Evolutionary conservation across 2,888 invertebrate genomes (phyloP).

Genomic region (Cephus nigrinus): DNA sequence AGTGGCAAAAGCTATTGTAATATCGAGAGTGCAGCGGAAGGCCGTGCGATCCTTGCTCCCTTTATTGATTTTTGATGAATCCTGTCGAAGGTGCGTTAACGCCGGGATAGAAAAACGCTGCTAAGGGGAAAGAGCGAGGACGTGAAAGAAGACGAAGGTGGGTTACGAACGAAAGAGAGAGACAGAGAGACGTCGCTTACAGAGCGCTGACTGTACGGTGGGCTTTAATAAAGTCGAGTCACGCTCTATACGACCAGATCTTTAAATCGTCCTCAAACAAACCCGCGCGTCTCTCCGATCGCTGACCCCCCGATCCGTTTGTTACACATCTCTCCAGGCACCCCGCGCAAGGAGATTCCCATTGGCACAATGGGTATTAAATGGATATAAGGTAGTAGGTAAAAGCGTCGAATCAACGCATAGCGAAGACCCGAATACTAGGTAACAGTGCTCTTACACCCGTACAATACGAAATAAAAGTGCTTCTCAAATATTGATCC

Average conservation of each 20-base stretch:
- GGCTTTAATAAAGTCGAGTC: slow-evolving; percentile 57
- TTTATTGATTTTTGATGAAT: slow-evolving; percentile 29
- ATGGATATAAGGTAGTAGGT: slow-evolving; percentile 45
- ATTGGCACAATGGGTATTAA: slow-evolving; percentile 26
- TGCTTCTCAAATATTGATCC: slow-evolving; percentile 51
- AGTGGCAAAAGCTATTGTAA: not conserved
- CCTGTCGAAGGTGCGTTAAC: slow-evolving; percentile 28
- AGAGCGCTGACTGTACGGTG: slow-evolving; percentile 11
- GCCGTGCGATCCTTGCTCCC: slow-evolving; percentile 23
- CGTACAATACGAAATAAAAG: slow-evolving; percentile 34
- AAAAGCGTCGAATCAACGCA: slow-evolving; percentile 33
- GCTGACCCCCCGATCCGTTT: slow-evolving; percentile 48
- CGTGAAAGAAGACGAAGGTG: slow-evolving; percentile 17
- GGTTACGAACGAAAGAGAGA: slow-evolving; percentile 9
- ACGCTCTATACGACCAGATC: slow-evolving; percentile 51
- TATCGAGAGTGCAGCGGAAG: not conserved
- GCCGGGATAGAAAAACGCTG: not conserved
- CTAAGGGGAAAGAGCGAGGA: slow-evolving; percentile 2
- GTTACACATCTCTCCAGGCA: slow-evolving; percentile 40
- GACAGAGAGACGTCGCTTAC: slow-evolving; percentile 12
- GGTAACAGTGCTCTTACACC: not conserved
- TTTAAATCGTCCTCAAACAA: slow-evolving; percentile 55
- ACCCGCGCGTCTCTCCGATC: slow-evolving; percentile 41
- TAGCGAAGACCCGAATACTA: slow-evolving; percentile 1
- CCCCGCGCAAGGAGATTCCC: not conserved